Conservation (phyloP, 2,113 vertebrate species). For the Mustelus asterias region DNA sequence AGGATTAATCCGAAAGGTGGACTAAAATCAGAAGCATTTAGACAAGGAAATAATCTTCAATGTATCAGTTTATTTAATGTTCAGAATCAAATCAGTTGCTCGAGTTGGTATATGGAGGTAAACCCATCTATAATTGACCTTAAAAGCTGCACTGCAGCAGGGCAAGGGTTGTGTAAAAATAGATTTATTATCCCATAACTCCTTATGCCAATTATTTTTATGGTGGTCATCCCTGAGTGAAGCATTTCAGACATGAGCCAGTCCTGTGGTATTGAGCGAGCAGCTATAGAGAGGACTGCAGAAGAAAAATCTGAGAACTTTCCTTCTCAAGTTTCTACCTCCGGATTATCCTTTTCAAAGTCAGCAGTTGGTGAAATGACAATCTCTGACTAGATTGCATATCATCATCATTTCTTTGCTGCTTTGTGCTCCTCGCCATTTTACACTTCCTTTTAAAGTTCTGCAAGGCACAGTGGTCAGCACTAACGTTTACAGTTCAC, state of each 20-base stretch:
- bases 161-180: background rate
- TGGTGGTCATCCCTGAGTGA: background rate
- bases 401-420: background rate
- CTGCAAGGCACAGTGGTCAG: no score
- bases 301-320: background rate
- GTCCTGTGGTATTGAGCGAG: background rate
- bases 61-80: background rate
- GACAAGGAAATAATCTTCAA: background rate
- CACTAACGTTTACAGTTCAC: no score
- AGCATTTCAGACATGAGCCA: background rate
- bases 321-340: background rate
- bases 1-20: background rate
- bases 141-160: background rate
- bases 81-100: background rate
- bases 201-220: background rate
- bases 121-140: background rate
- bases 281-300: background rate
- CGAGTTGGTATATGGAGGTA: background rate
- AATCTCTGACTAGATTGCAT: background rate
- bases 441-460: no score
- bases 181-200: background rate
- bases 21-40: background rate
- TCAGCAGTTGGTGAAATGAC: background rate
- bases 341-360: background rate
- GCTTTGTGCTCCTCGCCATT: background rate